Evolutionary conservation across 2,888 invertebrate species (phyloP).

Genomic region (Philonicus albiceps): DNA sequence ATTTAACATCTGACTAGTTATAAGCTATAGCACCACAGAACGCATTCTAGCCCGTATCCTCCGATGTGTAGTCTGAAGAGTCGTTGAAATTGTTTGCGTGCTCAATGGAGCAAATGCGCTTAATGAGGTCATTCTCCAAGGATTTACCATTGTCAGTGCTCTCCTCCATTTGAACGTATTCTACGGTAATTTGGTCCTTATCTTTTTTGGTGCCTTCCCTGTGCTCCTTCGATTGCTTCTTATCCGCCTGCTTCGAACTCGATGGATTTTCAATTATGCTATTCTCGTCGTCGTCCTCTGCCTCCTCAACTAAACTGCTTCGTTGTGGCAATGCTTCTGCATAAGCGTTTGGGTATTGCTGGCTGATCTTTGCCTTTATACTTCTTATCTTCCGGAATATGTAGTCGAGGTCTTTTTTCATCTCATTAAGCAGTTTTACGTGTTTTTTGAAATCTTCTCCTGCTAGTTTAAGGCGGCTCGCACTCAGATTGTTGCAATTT

Average conservation of each 20-base stretch:
- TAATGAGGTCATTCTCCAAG: slow-evolving; percentile 60
- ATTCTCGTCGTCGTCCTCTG: slow-evolving; percentile 64
- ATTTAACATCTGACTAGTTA: not conserved
- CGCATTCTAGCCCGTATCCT: slow-evolving; percentile 64
- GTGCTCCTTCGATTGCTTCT: slow-evolving; percentile 2
- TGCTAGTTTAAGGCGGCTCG: slow-evolving; percentile 84
- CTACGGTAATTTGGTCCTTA: slow-evolving; percentile 56
- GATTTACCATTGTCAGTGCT: slow-evolving; percentile 61
- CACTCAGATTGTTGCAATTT: slow-evolving; percentile 94
- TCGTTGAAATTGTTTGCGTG: slow-evolving; percentile 71
- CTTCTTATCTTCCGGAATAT: slow-evolving; percentile 91
- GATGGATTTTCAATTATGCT: slow-evolving; percentile 53
- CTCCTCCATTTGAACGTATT: slow-evolving; percentile 64
- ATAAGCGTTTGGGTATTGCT: slow-evolving; percentile 74
- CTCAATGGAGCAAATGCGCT: slow-evolving; percentile 68
- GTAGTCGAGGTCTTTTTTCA: slow-evolving; percentile 94
- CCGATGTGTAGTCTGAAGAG: slow-evolving; percentile 71
- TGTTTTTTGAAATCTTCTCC: slow-evolving; percentile 90
- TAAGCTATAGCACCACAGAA: not conserved
- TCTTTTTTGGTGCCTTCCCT: slow-evolving; percentile 51
- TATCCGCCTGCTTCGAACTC: not conserved
- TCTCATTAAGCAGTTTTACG: slow-evolving; percentile 83
- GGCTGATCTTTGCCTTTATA: slow-evolving; percentile 81
- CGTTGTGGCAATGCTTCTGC: slow-evolving; percentile 67
- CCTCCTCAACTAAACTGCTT: slow-evolving; percentile 64